Base-by-base conservation (phyloP, 2,113 vertebrate species). In the Taurulus bubalis region DNA sequence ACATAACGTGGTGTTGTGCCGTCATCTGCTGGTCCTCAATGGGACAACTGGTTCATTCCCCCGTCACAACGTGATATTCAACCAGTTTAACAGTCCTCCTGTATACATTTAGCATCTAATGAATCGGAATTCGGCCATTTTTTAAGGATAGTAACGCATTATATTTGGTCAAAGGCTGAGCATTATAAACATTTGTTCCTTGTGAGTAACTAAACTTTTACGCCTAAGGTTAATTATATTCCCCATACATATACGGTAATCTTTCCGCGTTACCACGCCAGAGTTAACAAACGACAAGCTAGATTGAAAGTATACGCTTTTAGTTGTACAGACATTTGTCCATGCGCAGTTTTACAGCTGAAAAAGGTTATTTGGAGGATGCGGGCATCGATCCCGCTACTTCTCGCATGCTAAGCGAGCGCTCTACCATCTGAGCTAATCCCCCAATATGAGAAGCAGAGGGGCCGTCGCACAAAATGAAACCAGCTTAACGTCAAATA, bases 361-460 rank as follows among this genome's bases (percentile, higher is more conserved):
- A 22, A 24, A 55, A 42, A 42, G 7, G 38, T 7, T 10, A 11
- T 42, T 38, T 93, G 90, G 88, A 93, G 90, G 84, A 91, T 89
- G 89, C 86, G 74, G 90, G 89, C 68, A 91, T 92, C 56, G 75
- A 92, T 86, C 93, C 93, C 92, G 90, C 95, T 95, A 95, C 94
- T 90, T 94, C 80, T 90, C 94, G 91, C 94, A 95, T 94, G 86
- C 93, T 93, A 95, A 95, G 95, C 89, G 92, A 96, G 92, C 93
- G 94, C 96, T 96, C 95, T 96, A 96, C 95, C 93, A 95, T 96
- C 93, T 96, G 91, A 96, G 95, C 94, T 94, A 92, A 96, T 96
- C 94, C 93, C 94, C 95, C 93, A 10, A 3, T 45, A 38, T 38
- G 36, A 34, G 36, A 1, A 7, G 9, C 7, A 38, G 11, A 1